A percentile compares a stretch with the other conserved stretches of the same genome.
These are phyloP conservation scores for Solenopsis fugax DNA, from an alignment of 1,140 invertebrate species.

Conservation along the genomic window DNA sequence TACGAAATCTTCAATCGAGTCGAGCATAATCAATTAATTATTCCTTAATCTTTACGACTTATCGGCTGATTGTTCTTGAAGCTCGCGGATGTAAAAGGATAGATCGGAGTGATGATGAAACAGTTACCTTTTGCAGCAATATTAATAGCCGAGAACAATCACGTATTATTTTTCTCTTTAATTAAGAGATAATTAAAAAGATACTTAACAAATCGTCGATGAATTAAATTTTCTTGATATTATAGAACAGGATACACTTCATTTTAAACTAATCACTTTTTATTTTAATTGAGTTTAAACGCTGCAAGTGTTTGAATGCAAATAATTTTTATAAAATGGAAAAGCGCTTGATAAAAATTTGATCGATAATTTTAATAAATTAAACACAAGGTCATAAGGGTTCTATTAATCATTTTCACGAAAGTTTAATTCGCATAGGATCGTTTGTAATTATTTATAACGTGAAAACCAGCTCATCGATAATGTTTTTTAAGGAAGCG, in stretches of 20 bases:
- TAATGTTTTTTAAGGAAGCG: background rate
- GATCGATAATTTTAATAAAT: background rate
- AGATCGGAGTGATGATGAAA: background rate
- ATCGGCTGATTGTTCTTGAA: background rate
- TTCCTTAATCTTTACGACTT: slow-evolving; percentile 15
- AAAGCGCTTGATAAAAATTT: background rate
- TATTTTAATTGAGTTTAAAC: background rate
- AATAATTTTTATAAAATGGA: background rate
- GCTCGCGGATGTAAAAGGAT: background rate
- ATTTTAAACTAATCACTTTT: background rate
- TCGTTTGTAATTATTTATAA: background rate
- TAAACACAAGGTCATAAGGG: background rate
- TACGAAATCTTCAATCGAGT: slow-evolving; percentile 3
- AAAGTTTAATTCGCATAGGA: background rate
- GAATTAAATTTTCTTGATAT: background rate
- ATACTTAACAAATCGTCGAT: background rate
- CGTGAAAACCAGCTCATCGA: background rate
- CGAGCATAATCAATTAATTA: slow-evolving; percentile 7
- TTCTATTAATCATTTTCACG: background rate
- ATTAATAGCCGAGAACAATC: background rate
- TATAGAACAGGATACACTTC: background rate
- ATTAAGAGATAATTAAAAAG: background rate
- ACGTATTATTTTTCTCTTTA: background rate
- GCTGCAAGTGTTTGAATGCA: background rate
- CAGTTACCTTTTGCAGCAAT: background rate